These are phyloP conservation scores for Dromius quadrimaculatus DNA, from an alignment of 2,888 invertebrate species.

Conservation along the genomic window DNA sequence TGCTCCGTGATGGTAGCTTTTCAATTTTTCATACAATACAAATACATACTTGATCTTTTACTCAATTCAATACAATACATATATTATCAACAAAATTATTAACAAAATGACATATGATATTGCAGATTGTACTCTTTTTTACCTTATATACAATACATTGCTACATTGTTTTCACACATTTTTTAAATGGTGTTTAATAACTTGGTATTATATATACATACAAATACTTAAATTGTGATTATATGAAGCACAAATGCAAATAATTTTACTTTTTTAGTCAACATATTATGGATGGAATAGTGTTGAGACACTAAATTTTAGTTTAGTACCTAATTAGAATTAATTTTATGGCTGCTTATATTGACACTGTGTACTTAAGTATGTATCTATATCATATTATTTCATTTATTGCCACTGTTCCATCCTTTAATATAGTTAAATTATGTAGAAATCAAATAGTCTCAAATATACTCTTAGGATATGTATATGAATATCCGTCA, in stretches of 20 bases:
- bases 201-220: constrained; percentile 39
- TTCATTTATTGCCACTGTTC: constrained; percentile 12
- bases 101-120: constrained; percentile 33
- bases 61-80: background rate
- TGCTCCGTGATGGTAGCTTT: constrained; percentile 47
- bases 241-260: constrained; percentile 46
- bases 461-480: constrained; percentile 37
- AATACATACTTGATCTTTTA: constrained; percentile 29
- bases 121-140: constrained; percentile 35
- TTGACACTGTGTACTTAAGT: too few relatives aligned
- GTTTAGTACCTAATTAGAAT: too few relatives aligned
- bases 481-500: constrained; percentile 36
- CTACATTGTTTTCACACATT: constrained; percentile 37
- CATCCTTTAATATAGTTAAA: constrained; percentile 26
- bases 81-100: constrained; percentile 32
- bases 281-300: constrained; percentile 27
- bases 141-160: constrained; percentile 35
- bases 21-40: constrained; percentile 40
- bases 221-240: constrained; percentile 44
- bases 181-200: constrained; percentile 34
- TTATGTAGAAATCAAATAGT: constrained; percentile 28
- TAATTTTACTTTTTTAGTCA: constrained; percentile 40
- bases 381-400: constrained; percentile 32
- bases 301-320: constrained; percentile 13
- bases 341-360: too few relatives aligned